Evolutionary conservation across 2,797 vertebrate genomes (phyloP), one percentile per base, ranked within the genome.

Genomic region (Artibeus lituratus): DNA sequence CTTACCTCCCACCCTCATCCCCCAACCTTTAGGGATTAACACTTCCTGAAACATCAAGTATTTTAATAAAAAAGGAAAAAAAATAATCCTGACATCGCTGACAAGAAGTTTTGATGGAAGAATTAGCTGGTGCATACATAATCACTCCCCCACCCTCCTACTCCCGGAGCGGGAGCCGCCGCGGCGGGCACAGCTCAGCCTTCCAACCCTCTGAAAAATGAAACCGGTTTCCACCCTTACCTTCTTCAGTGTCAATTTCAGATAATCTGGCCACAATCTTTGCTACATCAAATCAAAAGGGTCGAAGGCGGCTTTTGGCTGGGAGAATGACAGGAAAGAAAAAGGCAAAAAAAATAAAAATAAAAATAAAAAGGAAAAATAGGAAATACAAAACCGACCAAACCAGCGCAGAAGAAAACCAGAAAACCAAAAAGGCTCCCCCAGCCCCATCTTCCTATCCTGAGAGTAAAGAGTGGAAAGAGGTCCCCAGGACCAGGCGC

Each of bases 201-300:
- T 98, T 98, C 98, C 98, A 97, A 97, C 98, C 98, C 98, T 98
- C 94, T 95, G 97, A 92, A 98, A 98, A 98, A 98, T 96, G 94
- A 98, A 98, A 95, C 98, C 98, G 98, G 97, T 97, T 97, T 96
- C 97, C 98, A 94, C 98, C 98, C 99, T 98, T 99, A 99, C 99
- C 99, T 99, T 98, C 97, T 98, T 97, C 93, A 93, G 93, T 98
- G 97, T 98, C 98, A 96, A 95, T 97, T 98, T 96, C 98, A 95
- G 96, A 97, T 98, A 98, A 98, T 98, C 98, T 97, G 98, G 97
- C 96, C 97, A 97, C 97, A 97, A 96, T 98, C 97, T 98, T 97
- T 98, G 97, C 97, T 98, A 96, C 97, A 97, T 97, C 97, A 96
- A 97, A 98, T 96, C 97, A 95, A 98, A 98, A 97, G 97, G 97